These are phyloP conservation scores for Montipora efflorescens DNA, from an alignment of 64 coral and sea anemone genomes.

Conservation along the genomic window DNA sequence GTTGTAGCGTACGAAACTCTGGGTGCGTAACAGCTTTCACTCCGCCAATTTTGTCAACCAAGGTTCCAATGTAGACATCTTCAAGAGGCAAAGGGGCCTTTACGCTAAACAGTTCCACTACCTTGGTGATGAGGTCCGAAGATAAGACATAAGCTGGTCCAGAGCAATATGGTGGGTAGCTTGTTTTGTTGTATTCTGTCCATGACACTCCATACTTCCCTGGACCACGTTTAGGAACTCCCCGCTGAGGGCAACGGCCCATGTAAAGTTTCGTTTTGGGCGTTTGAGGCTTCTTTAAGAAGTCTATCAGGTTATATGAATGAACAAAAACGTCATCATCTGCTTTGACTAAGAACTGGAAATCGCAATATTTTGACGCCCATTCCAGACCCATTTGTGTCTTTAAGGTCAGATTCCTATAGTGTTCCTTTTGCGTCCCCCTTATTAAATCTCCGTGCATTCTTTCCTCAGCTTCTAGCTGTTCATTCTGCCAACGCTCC, in stretches of 20 bases:
- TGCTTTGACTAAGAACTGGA: constrained; percentile 21
- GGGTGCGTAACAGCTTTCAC: neutral
- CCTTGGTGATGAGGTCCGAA: neutral
- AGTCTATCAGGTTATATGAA: neutral
- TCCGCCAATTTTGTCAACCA: neutral
- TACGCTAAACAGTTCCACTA: neutral
- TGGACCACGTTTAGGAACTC: too few relatives aligned
- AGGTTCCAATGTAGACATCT: constrained; percentile 13
- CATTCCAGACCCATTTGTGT: constrained; percentile 7
- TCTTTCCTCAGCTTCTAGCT: neutral
- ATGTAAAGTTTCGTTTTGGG: neutral
- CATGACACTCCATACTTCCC: neutral
- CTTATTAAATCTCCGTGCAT: neutral
- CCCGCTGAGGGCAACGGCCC: neutral
- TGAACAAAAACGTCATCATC: constrained; percentile 42
- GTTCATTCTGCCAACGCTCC: neutral
- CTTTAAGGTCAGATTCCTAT: neutral
- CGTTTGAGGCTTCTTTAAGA: neutral
- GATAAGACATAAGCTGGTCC: neutral
- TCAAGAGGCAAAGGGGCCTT: neutral
- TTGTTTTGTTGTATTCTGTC: neutral
- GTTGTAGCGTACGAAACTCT: neutral
- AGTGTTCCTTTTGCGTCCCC: neutral
- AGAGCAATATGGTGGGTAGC: neutral
- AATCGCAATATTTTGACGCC: constrained; percentile 12